Conservation (phyloP, 2,888 invertebrate species). For the Pyrocoelia pectoralis region DNA sequence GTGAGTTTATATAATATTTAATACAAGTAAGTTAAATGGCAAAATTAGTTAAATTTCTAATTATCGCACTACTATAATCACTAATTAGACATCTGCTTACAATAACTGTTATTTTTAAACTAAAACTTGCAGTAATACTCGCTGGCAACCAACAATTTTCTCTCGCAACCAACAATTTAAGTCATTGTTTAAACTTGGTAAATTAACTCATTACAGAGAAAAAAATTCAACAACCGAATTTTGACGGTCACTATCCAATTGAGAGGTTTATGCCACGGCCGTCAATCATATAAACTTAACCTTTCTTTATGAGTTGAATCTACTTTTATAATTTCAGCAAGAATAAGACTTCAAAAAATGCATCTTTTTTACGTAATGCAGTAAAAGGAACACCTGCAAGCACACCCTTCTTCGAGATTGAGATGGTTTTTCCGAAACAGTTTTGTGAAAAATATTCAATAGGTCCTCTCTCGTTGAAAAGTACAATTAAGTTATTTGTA, state of each 20-base stretch:
- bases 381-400: too few relatives aligned
- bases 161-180: background rate
- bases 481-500: too few relatives aligned
- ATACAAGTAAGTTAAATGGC: background rate
- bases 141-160: too few relatives aligned
- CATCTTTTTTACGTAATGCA: too few relatives aligned
- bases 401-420: too few relatives aligned
- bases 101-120: background rate
- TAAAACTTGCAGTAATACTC: background rate
- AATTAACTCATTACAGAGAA: background rate
- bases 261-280: slow-evolving; percentile 1
- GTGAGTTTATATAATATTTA: slow-evolving; percentile 2
- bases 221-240: background rate
- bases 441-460: too few relatives aligned
- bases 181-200: background rate
- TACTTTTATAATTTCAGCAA: too few relatives aligned
- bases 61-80: background rate
- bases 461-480: too few relatives aligned
- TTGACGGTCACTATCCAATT: slow-evolving; percentile 1
- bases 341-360: too few relatives aligned
- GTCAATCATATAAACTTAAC: background rate
- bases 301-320: background rate
- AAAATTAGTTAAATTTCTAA: background rate
- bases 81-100: background rate
- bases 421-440: too few relatives aligned